These are phyloP conservation scores for Rhingia rostrata DNA, from an alignment of 2,888 invertebrate species.

Conservation along the genomic window DNA sequence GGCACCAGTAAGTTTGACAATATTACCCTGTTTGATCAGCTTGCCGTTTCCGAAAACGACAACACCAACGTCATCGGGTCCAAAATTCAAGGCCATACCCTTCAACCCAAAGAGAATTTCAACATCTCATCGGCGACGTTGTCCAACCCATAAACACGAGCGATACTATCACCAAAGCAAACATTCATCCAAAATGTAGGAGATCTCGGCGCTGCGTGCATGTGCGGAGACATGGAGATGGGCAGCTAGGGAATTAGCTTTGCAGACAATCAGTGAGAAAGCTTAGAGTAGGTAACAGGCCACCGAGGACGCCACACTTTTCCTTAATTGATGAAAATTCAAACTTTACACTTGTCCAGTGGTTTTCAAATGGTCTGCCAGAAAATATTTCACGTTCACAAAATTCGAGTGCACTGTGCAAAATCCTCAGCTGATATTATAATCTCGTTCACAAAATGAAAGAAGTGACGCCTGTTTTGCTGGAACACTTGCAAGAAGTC, in stretches of 20 bases:
- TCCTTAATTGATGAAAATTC: too few species aligned
- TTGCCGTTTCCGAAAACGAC: slow-evolving; percentile 99
- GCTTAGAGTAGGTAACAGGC: too few species aligned
- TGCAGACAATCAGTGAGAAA: slow-evolving; percentile 83
- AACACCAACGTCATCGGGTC: slow-evolving; percentile 99
- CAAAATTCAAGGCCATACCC: slow-evolving; percentile 99
- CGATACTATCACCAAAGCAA: slow-evolving; percentile 99
- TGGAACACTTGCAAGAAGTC: too few species aligned
- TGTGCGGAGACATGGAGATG: slow-evolving; percentile 91
- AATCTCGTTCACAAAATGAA: too few species aligned
- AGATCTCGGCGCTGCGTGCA: slow-evolving; percentile 95
- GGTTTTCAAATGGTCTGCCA: too few species aligned
- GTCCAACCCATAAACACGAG: slow-evolving; percentile 99
- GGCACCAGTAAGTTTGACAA: slow-evolving; percentile 99
- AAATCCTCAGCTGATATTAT: too few species aligned
- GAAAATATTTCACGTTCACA: too few species aligned
- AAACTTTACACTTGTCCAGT: too few species aligned
- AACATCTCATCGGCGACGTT: slow-evolving; percentile 99
- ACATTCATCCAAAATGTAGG: slow-evolving; percentile 98
- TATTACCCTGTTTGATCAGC: slow-evolving; percentile 98
- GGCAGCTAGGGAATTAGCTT: slow-evolving; percentile 89
- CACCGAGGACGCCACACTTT: too few species aligned
- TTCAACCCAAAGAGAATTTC: slow-evolving; percentile 99
- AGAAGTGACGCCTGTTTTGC: too few species aligned
- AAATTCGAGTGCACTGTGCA: too few species aligned